A percentile compares a stretch with the other conserved stretches of the same genome.
These are phyloP conservation scores for Leucania comma DNA, from an alignment of 2,888 invertebrate genomes.

Conservation along the genomic window DNA sequence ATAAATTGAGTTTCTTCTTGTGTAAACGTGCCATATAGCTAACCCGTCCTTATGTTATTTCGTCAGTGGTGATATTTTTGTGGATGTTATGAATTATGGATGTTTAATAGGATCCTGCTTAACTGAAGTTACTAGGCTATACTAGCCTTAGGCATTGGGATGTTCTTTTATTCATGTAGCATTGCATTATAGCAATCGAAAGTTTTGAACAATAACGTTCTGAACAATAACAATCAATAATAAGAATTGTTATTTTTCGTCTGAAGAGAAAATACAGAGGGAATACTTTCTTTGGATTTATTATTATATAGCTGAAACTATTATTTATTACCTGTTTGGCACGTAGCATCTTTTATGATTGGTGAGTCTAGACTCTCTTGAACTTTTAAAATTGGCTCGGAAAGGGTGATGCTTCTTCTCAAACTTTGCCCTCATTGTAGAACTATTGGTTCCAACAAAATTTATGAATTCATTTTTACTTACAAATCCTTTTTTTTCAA, in stretches of 20 bases:
- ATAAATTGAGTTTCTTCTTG: no score
- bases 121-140: not conserved
- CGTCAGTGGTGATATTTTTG: not conserved
- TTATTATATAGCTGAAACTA: conserved; percentile 36
- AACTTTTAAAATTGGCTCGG: conserved; percentile 23
- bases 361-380: conserved; percentile 45
- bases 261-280: conserved; percentile 25
- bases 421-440: conserved; percentile 13
- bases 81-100: conserved; percentile 5
- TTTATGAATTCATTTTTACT: not conserved
- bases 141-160: not conserved
- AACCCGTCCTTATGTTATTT: not conserved
- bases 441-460: conserved; percentile 13
- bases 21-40: not conserved
- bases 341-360: conserved; percentile 46
- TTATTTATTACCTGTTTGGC: conserved; percentile 58
- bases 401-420: conserved; percentile 6
- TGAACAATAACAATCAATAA: conserved; percentile 12
- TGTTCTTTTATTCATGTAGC: conserved; percentile 19
- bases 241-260: conserved; percentile 16
- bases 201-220: conserved; percentile 2
- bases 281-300: conserved; percentile 29
- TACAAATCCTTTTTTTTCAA: not conserved
- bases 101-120: not conserved
- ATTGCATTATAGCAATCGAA: not conserved